Conservation (phyloP, 2,797 vertebrate genomes). For the Gobio occitaniae region DNA sequence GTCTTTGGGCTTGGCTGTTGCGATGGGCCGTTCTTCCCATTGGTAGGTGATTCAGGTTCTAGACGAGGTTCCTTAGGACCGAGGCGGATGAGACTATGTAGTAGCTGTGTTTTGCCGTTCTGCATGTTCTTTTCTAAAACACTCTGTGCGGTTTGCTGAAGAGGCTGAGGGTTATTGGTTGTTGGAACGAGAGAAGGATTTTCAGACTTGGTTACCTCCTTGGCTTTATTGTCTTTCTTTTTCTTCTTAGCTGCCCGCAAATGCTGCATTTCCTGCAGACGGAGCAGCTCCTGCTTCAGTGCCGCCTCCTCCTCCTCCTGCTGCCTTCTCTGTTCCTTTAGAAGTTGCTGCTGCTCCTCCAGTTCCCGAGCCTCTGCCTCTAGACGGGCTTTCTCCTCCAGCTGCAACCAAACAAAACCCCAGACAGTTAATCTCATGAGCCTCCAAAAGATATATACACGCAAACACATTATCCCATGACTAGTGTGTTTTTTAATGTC, state of each 20-base stretch:
- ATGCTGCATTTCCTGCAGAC: conserved; percentile 91
- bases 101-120: conserved; percentile 78
- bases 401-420: conserved; percentile 70
- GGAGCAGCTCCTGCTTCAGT: conserved; percentile 88
- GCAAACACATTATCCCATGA: too few relatives aligned
- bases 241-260: conserved; percentile 91
- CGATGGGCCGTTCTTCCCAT: conserved; percentile 67
- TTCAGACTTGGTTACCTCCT: conserved; percentile 72
- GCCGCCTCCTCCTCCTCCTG: conserved; percentile 86
- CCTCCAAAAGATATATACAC: neutral
- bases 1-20: conserved; percentile 77
- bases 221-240: conserved; percentile 89
- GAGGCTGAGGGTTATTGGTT: conserved; percentile 81
- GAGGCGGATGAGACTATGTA: conserved; percentile 73
- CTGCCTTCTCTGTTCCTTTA: conserved; percentile 82
- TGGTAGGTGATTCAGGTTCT: conserved; percentile 66
- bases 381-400: conserved; percentile 93
- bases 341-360: conserved; percentile 83
- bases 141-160: conserved; percentile 81
- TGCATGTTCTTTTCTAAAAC: conserved; percentile 79
- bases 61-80: conserved; percentile 61
- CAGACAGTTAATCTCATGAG: neutral
- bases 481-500: too few relatives aligned
- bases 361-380: conserved; percentile 88
- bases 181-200: conserved; percentile 58